phyloP scores from a whole-genome alignment of 1,140 invertebrate species.

The Drosophila athabasca region DNA sequence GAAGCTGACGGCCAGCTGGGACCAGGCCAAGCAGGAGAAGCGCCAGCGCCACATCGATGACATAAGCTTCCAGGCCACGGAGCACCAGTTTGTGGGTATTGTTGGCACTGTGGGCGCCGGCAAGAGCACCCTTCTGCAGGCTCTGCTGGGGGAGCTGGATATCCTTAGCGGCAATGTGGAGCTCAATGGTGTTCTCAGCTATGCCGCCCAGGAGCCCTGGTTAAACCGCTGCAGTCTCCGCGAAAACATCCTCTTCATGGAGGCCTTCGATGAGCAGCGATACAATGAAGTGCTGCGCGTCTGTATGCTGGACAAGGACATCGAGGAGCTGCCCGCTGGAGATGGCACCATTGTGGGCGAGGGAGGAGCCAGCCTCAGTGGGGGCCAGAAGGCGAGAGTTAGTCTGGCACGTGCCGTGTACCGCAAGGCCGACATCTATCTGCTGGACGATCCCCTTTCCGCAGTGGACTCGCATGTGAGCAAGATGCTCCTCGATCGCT shows the following conservation, averaged over 20 bases:
- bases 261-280: conserved; percentile 86
- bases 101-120: conserved; percentile 93
- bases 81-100: conserved; percentile 87
- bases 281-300: conserved; percentile 87
- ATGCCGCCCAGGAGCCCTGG: conserved; percentile 92
- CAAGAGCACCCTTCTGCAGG: conserved; percentile 89
- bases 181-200: conserved; percentile 89
- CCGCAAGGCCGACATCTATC: conserved; percentile 87
- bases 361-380: conserved; percentile 89
- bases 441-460: conserved; percentile 92
- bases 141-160: conserved; percentile 90
- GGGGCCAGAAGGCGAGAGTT: conserved; percentile 92
- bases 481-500: conserved; percentile 89
- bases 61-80: conserved; percentile 83
- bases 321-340: conserved; percentile 86
- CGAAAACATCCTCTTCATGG: conserved; percentile 94
- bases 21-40: conserved; percentile 59
- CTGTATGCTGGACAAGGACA: conserved; percentile 86
- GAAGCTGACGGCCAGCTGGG: conserved; percentile 84
- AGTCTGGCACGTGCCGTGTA: conserved; percentile 86
- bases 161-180: conserved; percentile 86
- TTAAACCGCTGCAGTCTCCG: conserved; percentile 86
- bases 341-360: conserved; percentile 93
- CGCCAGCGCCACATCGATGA: conserved; percentile 84
- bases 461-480: conserved; percentile 93